Evolutionary conservation across 2,888 invertebrate species (phyloP).

Genomic region (Platycnemis pennipes): DNA sequence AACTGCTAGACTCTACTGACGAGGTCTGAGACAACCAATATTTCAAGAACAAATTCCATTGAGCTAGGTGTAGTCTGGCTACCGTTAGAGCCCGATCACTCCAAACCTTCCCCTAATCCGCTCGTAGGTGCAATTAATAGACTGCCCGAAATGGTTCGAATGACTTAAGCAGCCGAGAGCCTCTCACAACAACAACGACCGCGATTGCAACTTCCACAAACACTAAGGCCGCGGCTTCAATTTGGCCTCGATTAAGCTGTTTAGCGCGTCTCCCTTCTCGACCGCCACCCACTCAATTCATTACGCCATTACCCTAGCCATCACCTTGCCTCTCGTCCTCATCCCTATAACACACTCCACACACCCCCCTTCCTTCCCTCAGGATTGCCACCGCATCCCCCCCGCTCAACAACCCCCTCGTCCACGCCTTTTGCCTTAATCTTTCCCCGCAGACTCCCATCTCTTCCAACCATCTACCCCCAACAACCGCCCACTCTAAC

Average conservation of each 20-base stretch:
- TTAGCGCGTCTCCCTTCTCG: background rate
- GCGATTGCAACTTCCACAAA: background rate
- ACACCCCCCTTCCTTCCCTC: background rate
- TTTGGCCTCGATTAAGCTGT: conserved; percentile 24
- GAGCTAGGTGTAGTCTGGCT: too few relatives aligned
- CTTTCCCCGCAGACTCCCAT: background rate
- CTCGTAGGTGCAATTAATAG: background rate
- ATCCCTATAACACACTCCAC: background rate
- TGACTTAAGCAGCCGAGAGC: background rate
- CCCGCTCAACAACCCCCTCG: background rate
- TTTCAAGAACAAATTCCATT: too few relatives aligned
- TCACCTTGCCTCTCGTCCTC: background rate
- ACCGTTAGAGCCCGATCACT: background rate
- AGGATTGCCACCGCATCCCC: background rate
- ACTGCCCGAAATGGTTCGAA: background rate
- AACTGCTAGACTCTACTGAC: too few relatives aligned
- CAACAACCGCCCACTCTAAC: background rate
- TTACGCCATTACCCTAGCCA: background rate
- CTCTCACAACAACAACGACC: background rate
- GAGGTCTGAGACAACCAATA: too few relatives aligned
- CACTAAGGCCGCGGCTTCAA: background rate
- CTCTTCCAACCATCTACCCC: background rate
- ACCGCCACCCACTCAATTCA: background rate
- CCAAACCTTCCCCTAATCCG: background rate
- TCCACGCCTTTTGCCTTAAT: background rate